Conservation (phyloP, 2,113 vertebrate genomes). For the Clarias batrachus region DNA sequence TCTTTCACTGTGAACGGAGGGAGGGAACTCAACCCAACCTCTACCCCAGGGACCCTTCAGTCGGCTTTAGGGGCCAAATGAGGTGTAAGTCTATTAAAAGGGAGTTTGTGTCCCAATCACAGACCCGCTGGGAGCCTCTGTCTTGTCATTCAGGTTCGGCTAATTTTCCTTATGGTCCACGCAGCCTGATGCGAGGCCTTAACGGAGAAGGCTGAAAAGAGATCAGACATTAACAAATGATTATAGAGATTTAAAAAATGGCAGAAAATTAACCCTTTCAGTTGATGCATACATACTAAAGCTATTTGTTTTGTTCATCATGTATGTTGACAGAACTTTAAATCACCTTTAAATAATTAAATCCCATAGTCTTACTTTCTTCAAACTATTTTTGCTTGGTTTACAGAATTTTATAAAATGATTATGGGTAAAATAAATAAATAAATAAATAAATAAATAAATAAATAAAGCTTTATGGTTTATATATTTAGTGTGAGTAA, state of each 20-base stretch:
- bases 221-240: constrained; percentile 43
- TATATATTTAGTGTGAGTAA: neutral
- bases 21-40: constrained; percentile 64
- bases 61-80: constrained; percentile 84
- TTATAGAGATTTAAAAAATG: constrained; percentile 42
- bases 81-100: constrained; percentile 88
- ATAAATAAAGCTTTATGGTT: neutral
- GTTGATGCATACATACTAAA: constrained; percentile 7
- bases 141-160: constrained; percentile 79
- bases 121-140: constrained; percentile 74
- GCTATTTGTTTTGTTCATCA: neutral
- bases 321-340: neutral
- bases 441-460: no score
- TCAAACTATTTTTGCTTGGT: neutral
- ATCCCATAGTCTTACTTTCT: neutral
- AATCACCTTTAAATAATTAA: neutral
- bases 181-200: constrained; percentile 27
- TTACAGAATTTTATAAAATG: neutral
- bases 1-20: constrained; percentile 73
- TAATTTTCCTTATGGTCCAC: constrained; percentile 69
- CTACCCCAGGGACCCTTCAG: constrained; percentile 76
- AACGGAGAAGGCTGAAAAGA: constrained; percentile 17
- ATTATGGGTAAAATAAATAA: neutral
- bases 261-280: constrained; percentile 18
- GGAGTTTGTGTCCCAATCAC: constrained; percentile 77